Evolutionary conservation across 2,888 invertebrate species (phyloP).

Genomic region (Neoaliturus tenellus): DNA sequence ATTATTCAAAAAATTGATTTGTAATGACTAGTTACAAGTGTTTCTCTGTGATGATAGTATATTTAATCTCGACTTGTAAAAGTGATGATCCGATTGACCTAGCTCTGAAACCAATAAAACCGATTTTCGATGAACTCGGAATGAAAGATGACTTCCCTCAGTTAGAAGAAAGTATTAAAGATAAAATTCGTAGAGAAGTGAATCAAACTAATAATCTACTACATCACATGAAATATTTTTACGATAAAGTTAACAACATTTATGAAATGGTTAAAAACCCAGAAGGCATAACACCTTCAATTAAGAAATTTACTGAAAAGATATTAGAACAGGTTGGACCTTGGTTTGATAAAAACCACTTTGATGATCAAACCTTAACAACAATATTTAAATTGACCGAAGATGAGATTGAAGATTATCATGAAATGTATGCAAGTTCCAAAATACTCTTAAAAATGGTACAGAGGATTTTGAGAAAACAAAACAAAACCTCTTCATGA

Average conservation of each 20-base stretch:
- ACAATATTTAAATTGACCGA: not conserved
- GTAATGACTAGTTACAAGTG: not conserved
- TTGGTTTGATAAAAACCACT: slow-evolving; percentile 34
- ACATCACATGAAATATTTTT: slow-evolving; percentile 24
- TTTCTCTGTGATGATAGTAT: not conserved
- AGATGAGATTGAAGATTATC: slow-evolving; percentile 20
- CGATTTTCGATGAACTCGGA: slow-evolving; percentile 37
- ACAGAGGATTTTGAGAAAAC: slow-evolving; percentile 1
- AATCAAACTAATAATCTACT: slow-evolving; percentile 4
- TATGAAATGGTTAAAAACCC: slow-evolving; percentile 32
- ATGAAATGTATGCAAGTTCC: slow-evolving; percentile 43
- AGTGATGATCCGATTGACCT: slow-evolving; percentile 1
- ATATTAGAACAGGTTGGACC: slow-evolving; percentile 10
- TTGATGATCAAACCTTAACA: slow-evolving; percentile 23
- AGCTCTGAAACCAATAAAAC: slow-evolving; percentile 36
- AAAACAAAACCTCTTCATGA: not conserved
- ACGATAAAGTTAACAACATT: slow-evolving; percentile 22
- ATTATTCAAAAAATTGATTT: not conserved
- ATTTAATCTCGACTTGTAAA: not conserved
- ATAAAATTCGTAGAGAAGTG: not conserved
- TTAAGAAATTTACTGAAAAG: slow-evolving; percentile 18
- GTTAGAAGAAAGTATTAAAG: not conserved
- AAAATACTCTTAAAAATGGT: slow-evolving; percentile 13
- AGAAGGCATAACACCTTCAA: not conserved
- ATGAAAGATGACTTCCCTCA: slow-evolving; percentile 6